Evolutionary conservation across 2,113 vertebrate genomes (phyloP), one percentile per base, ranked within the genome.

Genomic region (Dunckerocampus dactyliophorus): DNA sequence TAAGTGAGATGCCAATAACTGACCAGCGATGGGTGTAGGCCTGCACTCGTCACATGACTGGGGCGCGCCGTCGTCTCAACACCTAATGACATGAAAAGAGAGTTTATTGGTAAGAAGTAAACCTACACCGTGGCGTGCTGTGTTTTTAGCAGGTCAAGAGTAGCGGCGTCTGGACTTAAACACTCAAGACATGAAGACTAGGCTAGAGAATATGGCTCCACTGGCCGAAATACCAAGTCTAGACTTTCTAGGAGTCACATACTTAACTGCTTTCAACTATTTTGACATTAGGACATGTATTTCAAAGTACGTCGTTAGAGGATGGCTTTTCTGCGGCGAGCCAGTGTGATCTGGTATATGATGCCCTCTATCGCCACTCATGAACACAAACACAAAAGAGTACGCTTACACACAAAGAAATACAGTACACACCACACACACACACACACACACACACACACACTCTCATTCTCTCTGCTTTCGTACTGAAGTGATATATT

Each of bases 251-350:
- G 77, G 74, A 87, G 80, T 85, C 78, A 79, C 71, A 79, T 70
- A 74, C 79, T 73, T 74, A 79, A 83, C 76, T 72, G 75, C 78
- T 80, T 86, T 82, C 81, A 86, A 86, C 67, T 45, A 16, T 67
- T 82, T 87, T 76, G 80, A 87, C 77, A 79, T 85, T 87, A 83
- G 82, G 82, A 76, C 74, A 82, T 83, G 85, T 85, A 79, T 82
- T 34, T 63, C 79, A 76, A 62, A 80, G 74, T 75, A 80, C 79
- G 71, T 76, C 75, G 70, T 82, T 82, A 70, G 75, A 76, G 79
- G 78, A 83, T 63, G 77, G 72, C 64, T 81, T 81, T 71, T 74
- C 63, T 65, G 76, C 60, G 45, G 82, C 83, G 80, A 83, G 71
- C 75, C 75, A 69, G 79, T 15, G 43, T 65, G 56, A 63, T 76